These are phyloP conservation scores for Brachionus calyciflorus DNA, from an alignment of 1,140 invertebrate genomes.

Conservation along the genomic window DNA sequence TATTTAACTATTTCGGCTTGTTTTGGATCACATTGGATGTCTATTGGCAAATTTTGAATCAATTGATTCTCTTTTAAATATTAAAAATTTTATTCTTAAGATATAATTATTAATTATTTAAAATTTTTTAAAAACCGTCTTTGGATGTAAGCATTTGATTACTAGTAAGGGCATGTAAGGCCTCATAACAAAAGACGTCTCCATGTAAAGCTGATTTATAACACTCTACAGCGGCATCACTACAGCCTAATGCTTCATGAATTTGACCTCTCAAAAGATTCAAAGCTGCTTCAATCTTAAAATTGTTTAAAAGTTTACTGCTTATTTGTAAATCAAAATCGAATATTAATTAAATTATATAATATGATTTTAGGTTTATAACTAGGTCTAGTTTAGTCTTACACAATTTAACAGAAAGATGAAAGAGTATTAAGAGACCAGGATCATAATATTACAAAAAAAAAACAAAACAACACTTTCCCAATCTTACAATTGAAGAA, in stretches of 20 bases:
- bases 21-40: slow-evolving; percentile 30
- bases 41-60: slow-evolving; percentile 12
- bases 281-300: slow-evolving; percentile 22
- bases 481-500: too few species aligned
- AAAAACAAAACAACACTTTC: too few species aligned
- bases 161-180: not conserved
- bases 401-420: too few species aligned
- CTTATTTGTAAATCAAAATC: too few species aligned
- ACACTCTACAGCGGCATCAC: slow-evolving; percentile 16
- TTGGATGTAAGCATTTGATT: slow-evolving; percentile 39
- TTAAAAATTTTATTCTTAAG: not conserved
- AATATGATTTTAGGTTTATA: too few species aligned
- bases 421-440: too few species aligned
- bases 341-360: too few species aligned
- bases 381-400: too few species aligned
- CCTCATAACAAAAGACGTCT: slow-evolving; percentile 44
- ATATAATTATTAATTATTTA: not conserved
- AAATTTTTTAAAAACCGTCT: slow-evolving; percentile 12
- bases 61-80: slow-evolving; percentile 20
- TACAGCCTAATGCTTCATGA: slow-evolving; percentile 38
- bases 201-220: slow-evolving; percentile 26
- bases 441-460: too few species aligned
- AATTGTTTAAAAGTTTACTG: not conserved
- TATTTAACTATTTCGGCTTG: slow-evolving; percentile 23
- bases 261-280: slow-evolving; percentile 29